These are phyloP conservation scores for Jordanella pulchra DNA, from an alignment of 2,797 vertebrate genomes.

Conservation along the genomic window DNA sequence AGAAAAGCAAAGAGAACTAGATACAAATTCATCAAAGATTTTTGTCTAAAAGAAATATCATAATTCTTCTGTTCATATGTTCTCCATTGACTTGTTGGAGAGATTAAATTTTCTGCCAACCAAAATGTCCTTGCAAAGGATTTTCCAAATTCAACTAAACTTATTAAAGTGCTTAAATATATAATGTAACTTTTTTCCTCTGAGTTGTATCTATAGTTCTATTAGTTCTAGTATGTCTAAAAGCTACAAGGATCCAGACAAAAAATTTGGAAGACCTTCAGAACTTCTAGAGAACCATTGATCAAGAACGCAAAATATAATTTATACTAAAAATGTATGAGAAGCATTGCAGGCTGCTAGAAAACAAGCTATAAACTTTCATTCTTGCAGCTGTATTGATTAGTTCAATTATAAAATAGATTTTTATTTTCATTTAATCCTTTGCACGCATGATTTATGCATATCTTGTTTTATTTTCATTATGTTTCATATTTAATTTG, in stretches of 20 bases:
- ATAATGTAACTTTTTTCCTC: neutral
- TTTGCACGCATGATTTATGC: no score
- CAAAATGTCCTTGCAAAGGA: neutral
- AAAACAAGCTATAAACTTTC: no score
- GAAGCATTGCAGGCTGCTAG: neutral
- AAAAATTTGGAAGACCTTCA: neutral
- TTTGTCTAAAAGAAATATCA: neutral
- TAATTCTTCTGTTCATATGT: neutral
- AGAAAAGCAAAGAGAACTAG: neutral
- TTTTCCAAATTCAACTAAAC: no score
- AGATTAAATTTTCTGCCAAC: neutral
- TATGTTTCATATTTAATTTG: no score
- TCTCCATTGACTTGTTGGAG: neutral
- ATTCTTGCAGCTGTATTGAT: no score
- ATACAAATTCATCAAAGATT: neutral
- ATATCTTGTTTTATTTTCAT: no score
- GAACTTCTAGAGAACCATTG: neutral
- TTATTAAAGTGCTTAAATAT: neutral
- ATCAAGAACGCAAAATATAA: neutral
- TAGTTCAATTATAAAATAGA: no score
- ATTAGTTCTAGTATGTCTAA: no score
- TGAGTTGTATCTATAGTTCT: no score
- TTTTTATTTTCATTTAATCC: no score
- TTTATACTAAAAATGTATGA: neutral
- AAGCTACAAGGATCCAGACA: neutral